Base-by-base conservation (phyloP, 1,140 invertebrate genomes). In the Adelges cooleyi region DNA sequence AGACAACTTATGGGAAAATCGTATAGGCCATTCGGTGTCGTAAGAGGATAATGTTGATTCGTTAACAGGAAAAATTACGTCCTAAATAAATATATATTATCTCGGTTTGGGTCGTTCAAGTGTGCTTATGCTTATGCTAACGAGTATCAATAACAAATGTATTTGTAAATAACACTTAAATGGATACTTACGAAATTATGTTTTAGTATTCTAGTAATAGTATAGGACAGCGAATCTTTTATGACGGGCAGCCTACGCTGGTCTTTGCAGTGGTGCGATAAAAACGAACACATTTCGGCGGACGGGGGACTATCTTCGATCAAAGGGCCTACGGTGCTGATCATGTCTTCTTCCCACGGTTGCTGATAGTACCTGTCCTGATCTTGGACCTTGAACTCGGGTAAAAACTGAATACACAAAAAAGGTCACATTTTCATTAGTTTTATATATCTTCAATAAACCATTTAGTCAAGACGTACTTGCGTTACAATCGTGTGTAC, bases 191-290 rank as follows among this genome's bases (percentile, higher is more conserved):
- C 81, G 73, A 89, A 88, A 71, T 88, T 91, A 71, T 90, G 85
- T 74, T 90, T 92, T 42, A 92, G 79, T 69, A 89, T 90, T 46
- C 87, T 78, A 23, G 86, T 84, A 29, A 89, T 85, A 15, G 89
- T 84, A 10, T 86, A 85, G 11, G 84, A 84, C 44, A 90, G 82
- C 11, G 82, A 71, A 67, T 82, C 80, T 56, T 77, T 76, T 5
- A 84, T 77, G 29, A 83, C 75, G 65, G 78, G 75, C 33, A 81
- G 83, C 44, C 82, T 73, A 33, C 82, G 81, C 72, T 80, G 79
- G 68, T 77, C 76, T 54, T 76, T 76, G 71, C 82, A 84, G 70
- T 82, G 79, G 72, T 80, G 74, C 27, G 72, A 74, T 70, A 78
- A 76, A 72, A 82, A 82, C 52, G 78, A 78, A 73, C 82, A 84